phyloP scores from a whole-genome alignment of 2,113 vertebrate species.

The Romanogobio albipinnatus region DNA sequence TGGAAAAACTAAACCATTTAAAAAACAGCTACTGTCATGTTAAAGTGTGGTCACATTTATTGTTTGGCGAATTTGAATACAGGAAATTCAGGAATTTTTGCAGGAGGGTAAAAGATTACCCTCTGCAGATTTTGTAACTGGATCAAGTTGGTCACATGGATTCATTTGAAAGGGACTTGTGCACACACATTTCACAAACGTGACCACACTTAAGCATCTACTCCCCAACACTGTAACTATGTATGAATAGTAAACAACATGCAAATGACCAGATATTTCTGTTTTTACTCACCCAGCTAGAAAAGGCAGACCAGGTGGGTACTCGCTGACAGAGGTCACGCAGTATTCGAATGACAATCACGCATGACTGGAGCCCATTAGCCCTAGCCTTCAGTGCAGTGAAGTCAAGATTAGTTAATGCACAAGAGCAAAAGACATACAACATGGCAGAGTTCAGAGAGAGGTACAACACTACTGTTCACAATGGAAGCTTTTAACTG shows the following conservation, averaged over 20 bases:
- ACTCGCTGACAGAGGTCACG: constrained; percentile 96
- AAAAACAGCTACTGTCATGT: background rate
- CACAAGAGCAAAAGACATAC: constrained; percentile 58
- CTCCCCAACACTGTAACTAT: background rate
- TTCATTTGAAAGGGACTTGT: background rate
- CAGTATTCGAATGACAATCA: constrained; percentile 97
- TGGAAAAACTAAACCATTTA: background rate
- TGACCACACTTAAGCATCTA: background rate
- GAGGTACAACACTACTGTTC: constrained; percentile 94
- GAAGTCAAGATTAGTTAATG: constrained; percentile 83
- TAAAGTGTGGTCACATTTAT: background rate
- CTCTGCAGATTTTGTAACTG: background rate
- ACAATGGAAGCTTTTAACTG: constrained; percentile 90
- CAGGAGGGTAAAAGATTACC: background rate
- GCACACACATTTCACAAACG: background rate
- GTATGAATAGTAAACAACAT: background rate
- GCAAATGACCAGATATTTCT: background rate
- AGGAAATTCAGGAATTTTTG: too few species aligned
- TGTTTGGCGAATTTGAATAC: too few species aligned
- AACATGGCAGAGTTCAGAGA: constrained; percentile 74
- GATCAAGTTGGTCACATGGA: background rate
- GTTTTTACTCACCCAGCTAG: constrained; percentile 90
- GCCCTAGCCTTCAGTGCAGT: constrained; percentile 98
- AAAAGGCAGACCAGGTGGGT: constrained; percentile 96
- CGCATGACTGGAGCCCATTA: constrained; percentile 98